Base-by-base conservation (phyloP, 2,113 vertebrate species). In the Labeo catla region DNA sequence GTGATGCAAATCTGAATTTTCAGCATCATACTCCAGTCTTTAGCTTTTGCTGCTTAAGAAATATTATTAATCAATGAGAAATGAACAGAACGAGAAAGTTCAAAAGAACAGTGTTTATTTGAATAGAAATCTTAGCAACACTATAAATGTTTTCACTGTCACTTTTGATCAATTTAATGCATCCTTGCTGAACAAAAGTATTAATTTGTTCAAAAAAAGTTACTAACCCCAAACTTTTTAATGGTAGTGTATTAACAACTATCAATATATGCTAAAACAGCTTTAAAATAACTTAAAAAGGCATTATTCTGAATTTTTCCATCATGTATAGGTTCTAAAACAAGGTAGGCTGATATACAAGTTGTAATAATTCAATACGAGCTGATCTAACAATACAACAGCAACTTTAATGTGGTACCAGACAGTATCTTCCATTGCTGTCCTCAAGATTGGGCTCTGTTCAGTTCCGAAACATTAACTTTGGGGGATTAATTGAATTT, bases 391-490 rank as follows among this genome's bases (percentile, higher is more conserved):
- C 36, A 61, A 61, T 65, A 19, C 59, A 49, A 3, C 16, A 65
- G 4, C 21, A 6, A 28, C 59, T 49, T 45, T 66, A 47, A 65
- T 28, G 19, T 47, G 15, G 7, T 15, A 6, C 49, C 47, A 76
- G 47, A 76, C 57, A 21, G 52, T 4, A 6, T 59, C 52, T 59
- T 59, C 76, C 5, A n/a, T 59, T 8, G 34, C 11, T 12, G 4
- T 43, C 57, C 78, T 65, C n/a, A 28, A 28, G 59, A 81, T 81
- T 80, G 15, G 54, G 13, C 39, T 80, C 39, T 34, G 43, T 81
- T 81, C 59, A 81, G 59, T 65, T 81, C 59, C 23, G 39, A 81
- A 81, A 81, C 79, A 65, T 81, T 66, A 81, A 28, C 59, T 81
- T 66, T 65, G 79, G 43, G 43, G 59, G 39, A 81, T 66, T 81